Evolutionary conservation across 2,113 vertebrate genomes (phyloP), one percentile per base, ranked within the genome.

Genomic region (Petrocephalus zakoni): DNA sequence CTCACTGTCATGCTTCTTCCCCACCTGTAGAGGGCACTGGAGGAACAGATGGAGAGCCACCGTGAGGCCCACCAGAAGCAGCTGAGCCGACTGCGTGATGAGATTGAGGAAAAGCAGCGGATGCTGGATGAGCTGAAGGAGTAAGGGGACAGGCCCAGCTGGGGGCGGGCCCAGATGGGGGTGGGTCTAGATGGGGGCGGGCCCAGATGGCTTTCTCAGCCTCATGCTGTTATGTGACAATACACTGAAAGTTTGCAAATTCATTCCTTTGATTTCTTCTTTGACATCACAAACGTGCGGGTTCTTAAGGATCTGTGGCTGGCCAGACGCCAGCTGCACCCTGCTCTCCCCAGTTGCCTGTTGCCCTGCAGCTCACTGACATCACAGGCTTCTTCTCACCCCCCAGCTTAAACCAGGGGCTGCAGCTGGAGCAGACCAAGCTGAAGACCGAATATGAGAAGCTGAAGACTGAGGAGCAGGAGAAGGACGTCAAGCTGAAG

Each of bases 41-140:
- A 97, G 93, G 95, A 97, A 92, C 96, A 97, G 95, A 97, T 97
- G 97, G 96, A 97, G 92, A 95, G 92, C 82, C 97, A 97, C 93
- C 92, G 96, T 91, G 97, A 97, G 93, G 95, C 96, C 53, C 97
- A 97, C 91, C 97, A 97, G 94, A 97, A 96, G 92, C 97, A 97
- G 93, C 96, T 97, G 91, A 96, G 96, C 91, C 95, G 97, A 49
- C 95, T 97, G 90, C 94, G 97, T 68, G 97, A 97, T n/a, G 97
- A 97, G 84, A 97, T 97, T 17, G 97, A 97, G 37, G 96, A 97
- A 92, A 97, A 97, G 92, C 97, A 97, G 94, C 97, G 95, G 92
- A 96, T 94, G 89, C 96, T 97, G 0, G 97, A 97, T 85, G 96
- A 97, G 90, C 95, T 97, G 88, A 95, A 95, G 90, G 97, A 97